Evolutionary conservation across 2,797 vertebrate species (phyloP), one percentile per base, ranked within the genome.

Genomic region (Falco cherrug): DNA sequence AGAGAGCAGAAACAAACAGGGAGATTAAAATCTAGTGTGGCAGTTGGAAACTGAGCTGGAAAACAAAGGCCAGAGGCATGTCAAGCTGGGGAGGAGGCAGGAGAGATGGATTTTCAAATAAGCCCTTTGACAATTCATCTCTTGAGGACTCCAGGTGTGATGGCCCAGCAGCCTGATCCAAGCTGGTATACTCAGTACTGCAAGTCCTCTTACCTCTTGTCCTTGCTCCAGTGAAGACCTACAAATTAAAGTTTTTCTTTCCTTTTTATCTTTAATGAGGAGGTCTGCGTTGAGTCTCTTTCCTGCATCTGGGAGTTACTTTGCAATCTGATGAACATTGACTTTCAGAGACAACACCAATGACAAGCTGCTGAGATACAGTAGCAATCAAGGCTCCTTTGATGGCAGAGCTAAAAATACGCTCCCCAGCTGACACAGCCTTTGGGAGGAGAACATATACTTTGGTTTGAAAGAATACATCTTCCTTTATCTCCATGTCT

Each of bases 341-440:
- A 84, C 85, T 97, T 95, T 91, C 64, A 78, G 75, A 93, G 90
- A 96, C 10, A 8, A 92, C 78, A 93, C 91, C 90, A 95, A 16
- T 93, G 86, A 95, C 12, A 50, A 96, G 78, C 86, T 93, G 84
- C 69, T 92, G 87, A 95, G 89, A 97, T 94, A 92, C 87, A 84
- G 89, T 87, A 94, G 90, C 95, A 97, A 97, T 97, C 96, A 96
- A 96, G 94, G 35, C 84, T 96, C 61, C 76, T 97, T 97, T 97
- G 91, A 97, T 92, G 76, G 92, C 37, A 80, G 91, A 91, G 94
- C 96, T 97, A 97, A 97, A 97, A 97, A 97, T 97, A 96, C 0
- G 7, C 76, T 93, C 65, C 54, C 53, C 89, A 92, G 90, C 95
- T 96, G 96, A 95, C 90, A 84, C 17, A 94, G 82, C 60, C 84